Percentiles rank a stretch among this genome's conserved stretches.
Evolutionary conservation across 64 coral and sea anemone species (phyloP).

Genomic region (Anthopleura sola): DNA sequence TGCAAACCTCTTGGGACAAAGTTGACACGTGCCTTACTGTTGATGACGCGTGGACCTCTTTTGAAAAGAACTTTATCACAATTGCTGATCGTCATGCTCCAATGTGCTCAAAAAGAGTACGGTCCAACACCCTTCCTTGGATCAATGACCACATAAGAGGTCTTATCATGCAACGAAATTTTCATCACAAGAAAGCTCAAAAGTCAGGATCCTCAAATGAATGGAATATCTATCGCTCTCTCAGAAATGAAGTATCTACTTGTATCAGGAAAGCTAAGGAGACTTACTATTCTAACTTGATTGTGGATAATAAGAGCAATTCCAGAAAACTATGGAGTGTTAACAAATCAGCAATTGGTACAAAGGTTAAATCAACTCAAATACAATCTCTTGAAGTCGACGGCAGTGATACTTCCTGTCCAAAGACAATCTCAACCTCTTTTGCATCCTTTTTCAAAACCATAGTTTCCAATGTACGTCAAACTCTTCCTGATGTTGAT

Average conservation of each 20-base stretch:
- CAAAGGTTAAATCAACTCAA: background rate
- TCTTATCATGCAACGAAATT: background rate
- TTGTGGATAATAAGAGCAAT: slow-evolving; percentile 25
- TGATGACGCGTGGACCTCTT: too few relatives aligned
- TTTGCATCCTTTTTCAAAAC: background rate
- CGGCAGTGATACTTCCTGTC: background rate
- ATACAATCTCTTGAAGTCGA: background rate
- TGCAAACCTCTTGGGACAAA: too few relatives aligned
- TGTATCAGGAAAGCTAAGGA: background rate
- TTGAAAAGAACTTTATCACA: too few relatives aligned
- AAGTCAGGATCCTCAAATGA: background rate
- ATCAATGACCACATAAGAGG: slow-evolving; percentile 5
- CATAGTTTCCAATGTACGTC: background rate
- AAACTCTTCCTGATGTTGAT: background rate
- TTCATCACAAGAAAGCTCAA: slow-evolving; percentile 8
- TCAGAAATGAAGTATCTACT: background rate
- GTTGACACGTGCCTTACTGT: too few relatives aligned
- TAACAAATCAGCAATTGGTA: slow-evolving; percentile 3
- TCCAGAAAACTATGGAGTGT: slow-evolving; percentile 22
- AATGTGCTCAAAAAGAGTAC: background rate
- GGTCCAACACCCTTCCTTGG: slow-evolving; percentile 1
- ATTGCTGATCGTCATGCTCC: too few relatives aligned
- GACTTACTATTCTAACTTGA: background rate
- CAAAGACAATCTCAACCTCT: background rate
- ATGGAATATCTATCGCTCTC: background rate